Evolutionary conservation across 2,888 invertebrate species (phyloP).

Genomic region (Operophtera brumata): DNA sequence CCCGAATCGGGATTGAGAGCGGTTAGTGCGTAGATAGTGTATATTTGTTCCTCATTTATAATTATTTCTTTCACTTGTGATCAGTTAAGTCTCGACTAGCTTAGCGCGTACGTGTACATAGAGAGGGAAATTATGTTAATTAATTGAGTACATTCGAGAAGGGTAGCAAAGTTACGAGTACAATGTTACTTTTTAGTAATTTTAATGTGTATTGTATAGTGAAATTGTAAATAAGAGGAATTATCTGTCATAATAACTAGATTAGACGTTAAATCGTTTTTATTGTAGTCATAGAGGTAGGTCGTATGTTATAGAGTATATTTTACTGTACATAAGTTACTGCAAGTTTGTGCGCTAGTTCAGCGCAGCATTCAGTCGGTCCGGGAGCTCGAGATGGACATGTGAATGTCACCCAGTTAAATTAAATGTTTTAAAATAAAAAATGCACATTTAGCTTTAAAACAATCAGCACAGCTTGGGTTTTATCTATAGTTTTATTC

Average conservation of each 20-base stretch:
- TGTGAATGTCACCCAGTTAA: constrained; percentile 42
- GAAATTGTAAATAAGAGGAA: constrained; percentile 79
- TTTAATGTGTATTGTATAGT: constrained; percentile 75
- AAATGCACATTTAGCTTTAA: constrained; percentile 75
- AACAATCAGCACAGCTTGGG: constrained; percentile 63
- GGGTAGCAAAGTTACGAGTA: constrained; percentile 74
- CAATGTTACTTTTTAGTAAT: constrained; percentile 77
- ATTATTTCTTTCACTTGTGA: constrained; percentile 70
- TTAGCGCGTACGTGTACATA: constrained; percentile 69
- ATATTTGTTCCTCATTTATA: constrained; percentile 76
- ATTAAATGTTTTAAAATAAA: constrained; percentile 55
- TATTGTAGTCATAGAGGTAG: constrained; percentile 77
- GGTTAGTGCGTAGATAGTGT: constrained; percentile 71
- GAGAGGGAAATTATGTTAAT: constrained; percentile 50
- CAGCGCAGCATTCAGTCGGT: not conserved
- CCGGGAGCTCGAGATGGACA: not conserved
- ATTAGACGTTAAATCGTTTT: constrained; percentile 77
- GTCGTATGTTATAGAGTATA: constrained; percentile 70
- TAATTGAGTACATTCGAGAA: constrained; percentile 67
- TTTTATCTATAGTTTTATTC: constrained; percentile 37
- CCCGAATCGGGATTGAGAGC: constrained; percentile 50
- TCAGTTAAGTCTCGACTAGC: constrained; percentile 77
- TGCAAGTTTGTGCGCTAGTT: constrained; percentile 28
- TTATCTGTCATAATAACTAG: constrained; percentile 78
- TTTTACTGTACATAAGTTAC: constrained; percentile 70